Evolutionary conservation across 2,888 invertebrate genomes (phyloP).

Genomic region (Amphiduros pacificus): DNA sequence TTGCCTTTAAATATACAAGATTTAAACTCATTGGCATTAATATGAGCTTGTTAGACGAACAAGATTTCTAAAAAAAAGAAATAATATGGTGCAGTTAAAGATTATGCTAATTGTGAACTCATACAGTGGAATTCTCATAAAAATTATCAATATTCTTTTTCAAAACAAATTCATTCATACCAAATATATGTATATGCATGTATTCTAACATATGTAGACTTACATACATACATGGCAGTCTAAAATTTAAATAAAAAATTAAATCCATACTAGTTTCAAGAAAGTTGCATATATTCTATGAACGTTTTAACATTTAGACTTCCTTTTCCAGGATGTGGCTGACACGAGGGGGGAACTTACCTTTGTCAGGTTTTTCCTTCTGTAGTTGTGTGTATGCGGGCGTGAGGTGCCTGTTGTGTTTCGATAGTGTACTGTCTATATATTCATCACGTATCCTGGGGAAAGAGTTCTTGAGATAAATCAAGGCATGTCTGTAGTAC

Average conservation of each 20-base stretch:
- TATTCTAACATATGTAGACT: neutral
- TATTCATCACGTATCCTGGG: constrained; percentile 36
- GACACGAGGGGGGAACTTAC: neutral
- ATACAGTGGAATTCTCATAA: no score
- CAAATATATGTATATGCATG: neutral
- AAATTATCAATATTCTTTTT: neutral
- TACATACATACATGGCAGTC: no score
- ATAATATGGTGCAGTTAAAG: no score
- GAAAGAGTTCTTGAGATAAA: constrained; percentile 41
- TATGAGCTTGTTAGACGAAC: no score
- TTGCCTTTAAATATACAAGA: neutral
- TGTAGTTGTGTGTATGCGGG: constrained; percentile 33
- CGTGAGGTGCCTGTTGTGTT: constrained; percentile 39
- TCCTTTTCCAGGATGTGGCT: no score
- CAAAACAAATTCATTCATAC: neutral
- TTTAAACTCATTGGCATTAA: no score
- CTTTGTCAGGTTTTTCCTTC: neutral
- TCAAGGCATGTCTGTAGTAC: constrained; percentile 41
- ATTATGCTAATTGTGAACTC: no score
- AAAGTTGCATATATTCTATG: no score
- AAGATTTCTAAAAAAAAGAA: neutral
- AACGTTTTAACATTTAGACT: no score
- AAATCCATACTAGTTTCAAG: no score
- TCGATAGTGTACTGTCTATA: constrained; percentile 36
- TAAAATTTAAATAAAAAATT: neutral